phyloP scores from a whole-genome alignment of 2,888 invertebrate genomes.

The Pecten maximus region DNA sequence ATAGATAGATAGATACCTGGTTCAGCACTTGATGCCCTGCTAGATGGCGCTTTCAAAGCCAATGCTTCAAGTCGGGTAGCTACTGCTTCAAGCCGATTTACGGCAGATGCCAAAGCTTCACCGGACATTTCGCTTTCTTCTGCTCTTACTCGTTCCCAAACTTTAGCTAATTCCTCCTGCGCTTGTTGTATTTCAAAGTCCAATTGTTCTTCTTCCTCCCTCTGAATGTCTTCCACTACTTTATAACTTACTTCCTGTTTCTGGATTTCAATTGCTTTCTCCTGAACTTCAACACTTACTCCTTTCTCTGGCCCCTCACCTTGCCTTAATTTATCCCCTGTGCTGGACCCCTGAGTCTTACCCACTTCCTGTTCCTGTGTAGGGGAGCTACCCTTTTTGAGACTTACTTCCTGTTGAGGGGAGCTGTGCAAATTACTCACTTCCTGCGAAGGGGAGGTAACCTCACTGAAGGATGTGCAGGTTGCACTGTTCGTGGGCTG shows the following conservation, averaged over 20 bases:
- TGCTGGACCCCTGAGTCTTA: background rate
- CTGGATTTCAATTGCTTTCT: background rate
- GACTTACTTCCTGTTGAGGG: slow-evolving; percentile 6
- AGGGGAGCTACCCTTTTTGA: background rate
- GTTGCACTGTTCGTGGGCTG: background rate
- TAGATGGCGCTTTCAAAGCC: slow-evolving; percentile 51
- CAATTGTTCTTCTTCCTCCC: background rate
- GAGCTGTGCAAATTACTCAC: background rate
- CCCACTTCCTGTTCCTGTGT: background rate
- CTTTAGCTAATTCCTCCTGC: background rate
- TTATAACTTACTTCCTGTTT: background rate
- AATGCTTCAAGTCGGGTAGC: slow-evolving; percentile 87
- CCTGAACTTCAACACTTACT: slow-evolving; percentile 8
- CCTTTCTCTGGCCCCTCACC: background rate
- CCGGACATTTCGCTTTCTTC: slow-evolving; percentile 64
- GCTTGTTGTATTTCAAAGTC: background rate
- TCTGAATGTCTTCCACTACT: background rate
- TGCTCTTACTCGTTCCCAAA: background rate
- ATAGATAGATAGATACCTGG: background rate
- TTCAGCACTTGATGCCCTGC: slow-evolving; percentile 37
- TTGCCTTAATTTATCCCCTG: background rate
- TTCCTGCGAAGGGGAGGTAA: slow-evolving; percentile 25
- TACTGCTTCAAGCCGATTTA: slow-evolving; percentile 89
- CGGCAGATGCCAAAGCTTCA: slow-evolving; percentile 87
- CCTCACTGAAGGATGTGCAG: background rate